A percentile compares a stretch with the other conserved stretches of the same genome.
These are phyloP conservation scores for Ypsolopha scabrella DNA, from an alignment of 2,888 invertebrate species.

Conservation along the genomic window DNA sequence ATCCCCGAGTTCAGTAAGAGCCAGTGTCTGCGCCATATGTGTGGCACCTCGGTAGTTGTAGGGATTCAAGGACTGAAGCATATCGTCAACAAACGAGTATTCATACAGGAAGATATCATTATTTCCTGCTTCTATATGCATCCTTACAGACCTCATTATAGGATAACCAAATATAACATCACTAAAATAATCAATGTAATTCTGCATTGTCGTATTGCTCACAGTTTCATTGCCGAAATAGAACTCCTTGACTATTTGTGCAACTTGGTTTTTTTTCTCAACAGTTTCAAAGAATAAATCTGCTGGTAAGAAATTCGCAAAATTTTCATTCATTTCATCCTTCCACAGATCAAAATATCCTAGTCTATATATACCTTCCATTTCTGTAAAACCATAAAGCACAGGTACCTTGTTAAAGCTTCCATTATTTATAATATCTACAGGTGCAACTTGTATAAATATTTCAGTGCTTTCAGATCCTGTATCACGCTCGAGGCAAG, in stretches of 20 bases:
- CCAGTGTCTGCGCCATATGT: background rate
- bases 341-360: conserved; percentile 5
- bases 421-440: conserved; percentile 5
- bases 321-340: conserved; percentile 9
- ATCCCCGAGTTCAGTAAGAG: background rate
- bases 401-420: conserved; percentile 7
- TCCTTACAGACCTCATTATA: background rate
- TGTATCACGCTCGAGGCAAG: conserved; percentile 4
- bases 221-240: conserved; percentile 1
- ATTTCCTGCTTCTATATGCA: background rate
- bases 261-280: conserved; percentile 3
- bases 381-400: conserved; percentile 5
- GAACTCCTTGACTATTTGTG: background rate
- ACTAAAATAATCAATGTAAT: conserved; percentile 1
- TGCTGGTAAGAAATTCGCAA: conserved; percentile 8
- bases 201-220: background rate
- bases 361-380: conserved; percentile 10
- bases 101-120: background rate
- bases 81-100: background rate
- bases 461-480: background rate
- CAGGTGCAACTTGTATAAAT: conserved; percentile 4
- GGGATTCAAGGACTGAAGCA: background rate
- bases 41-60: background rate
- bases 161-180: conserved; percentile 1
- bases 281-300: conserved; percentile 6